Conservation (phyloP, 2,888 invertebrate genomes). For the Archips crataeganus region DNA sequence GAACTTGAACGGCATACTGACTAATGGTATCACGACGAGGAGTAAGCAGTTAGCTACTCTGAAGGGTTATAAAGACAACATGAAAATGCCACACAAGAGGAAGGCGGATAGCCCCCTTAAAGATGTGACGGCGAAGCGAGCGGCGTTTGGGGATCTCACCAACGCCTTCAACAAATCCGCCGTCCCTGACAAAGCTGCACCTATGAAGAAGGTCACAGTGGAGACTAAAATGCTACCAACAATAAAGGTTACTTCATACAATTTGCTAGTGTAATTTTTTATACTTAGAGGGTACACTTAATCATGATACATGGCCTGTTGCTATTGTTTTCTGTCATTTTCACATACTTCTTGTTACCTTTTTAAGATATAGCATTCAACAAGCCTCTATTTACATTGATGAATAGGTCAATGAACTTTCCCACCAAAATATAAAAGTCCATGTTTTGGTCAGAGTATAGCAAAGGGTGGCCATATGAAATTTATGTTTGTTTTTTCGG, state of each 20-base stretch:
- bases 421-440: conserved; percentile 60
- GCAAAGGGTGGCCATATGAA: too few relatives aligned
- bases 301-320: neutral
- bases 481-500: too few relatives aligned
- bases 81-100: conserved; percentile 88
- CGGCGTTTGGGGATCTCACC: conserved; percentile 94
- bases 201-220: conserved; percentile 81
- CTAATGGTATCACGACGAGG: conserved; percentile 86
- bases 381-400: conserved; percentile 19
- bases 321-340: conserved; percentile 1
- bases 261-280: conserved; percentile 27
- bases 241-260: conserved; percentile 67
- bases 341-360: neutral
- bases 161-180: conserved; percentile 87
- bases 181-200: conserved; percentile 68
- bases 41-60: conserved; percentile 86
- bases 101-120: conserved; percentile 93
- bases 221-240: conserved; percentile 80
- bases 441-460: too few relatives aligned
- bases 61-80: conserved; percentile 71
- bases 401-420: conserved; percentile 68
- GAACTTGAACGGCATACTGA: conserved; percentile 75
- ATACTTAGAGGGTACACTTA: conserved; percentile 25
- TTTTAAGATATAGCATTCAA: neutral
- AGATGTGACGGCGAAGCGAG: conserved; percentile 91